Evolutionary conservation across 2,888 invertebrate species (phyloP).

Genomic region (Yponomeuta evonymella): DNA sequence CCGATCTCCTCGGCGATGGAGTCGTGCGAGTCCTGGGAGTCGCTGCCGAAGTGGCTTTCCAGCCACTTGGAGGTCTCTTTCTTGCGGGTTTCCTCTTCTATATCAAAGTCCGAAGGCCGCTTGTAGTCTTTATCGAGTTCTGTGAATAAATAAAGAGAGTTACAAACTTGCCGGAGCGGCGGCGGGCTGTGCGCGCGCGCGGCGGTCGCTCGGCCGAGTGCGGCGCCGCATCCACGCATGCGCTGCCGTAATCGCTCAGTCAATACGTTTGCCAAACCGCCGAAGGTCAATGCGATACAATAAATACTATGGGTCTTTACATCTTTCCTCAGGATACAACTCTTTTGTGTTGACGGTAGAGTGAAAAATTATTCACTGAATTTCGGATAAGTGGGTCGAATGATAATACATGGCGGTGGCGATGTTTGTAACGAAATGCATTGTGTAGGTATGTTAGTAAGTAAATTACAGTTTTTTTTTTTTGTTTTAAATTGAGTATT

Average conservation of each 20-base stretch:
- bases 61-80: constrained; percentile 94
- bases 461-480: background rate
- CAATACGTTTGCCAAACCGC: constrained; percentile 70
- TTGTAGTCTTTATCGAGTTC: constrained; percentile 83
- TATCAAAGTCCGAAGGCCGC: constrained; percentile 88
- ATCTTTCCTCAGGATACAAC: background rate
- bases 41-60: constrained; percentile 92
- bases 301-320: constrained; percentile 35
- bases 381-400: constrained; percentile 60
- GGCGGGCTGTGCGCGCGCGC: constrained; percentile 50
- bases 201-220: constrained; percentile 46
- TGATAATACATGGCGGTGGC: background rate
- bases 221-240: constrained; percentile 33
- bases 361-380: constrained; percentile 50
- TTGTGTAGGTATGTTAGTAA: background rate
- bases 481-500: background rate
- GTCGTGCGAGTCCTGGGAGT: constrained; percentile 85
- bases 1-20: constrained; percentile 81
- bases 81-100: constrained; percentile 92
- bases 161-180: constrained; percentile 25
- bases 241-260: constrained; percentile 64
- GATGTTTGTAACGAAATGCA: background rate
- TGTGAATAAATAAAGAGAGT: constrained; percentile 70
- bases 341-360: constrained; percentile 35
- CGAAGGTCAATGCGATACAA: constrained; percentile 68